phyloP scores from a whole-genome alignment of 2,113 vertebrate genomes.

The Triplophysa rosa region DNA sequence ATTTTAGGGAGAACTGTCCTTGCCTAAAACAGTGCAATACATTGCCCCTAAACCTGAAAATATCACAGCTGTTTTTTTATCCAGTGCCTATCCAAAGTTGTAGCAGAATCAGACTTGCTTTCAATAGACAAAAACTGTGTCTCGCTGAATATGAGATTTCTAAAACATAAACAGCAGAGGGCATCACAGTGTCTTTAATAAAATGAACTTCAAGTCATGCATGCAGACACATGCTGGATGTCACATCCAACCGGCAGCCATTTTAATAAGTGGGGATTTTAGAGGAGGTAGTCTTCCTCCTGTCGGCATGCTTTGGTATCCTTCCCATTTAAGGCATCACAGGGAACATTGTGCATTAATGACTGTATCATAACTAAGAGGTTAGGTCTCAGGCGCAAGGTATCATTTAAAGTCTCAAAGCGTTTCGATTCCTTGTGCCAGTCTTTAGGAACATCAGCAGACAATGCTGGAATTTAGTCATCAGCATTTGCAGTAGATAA shows the following conservation, averaged over 20 bases:
- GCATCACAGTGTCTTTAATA: conserved; percentile 17
- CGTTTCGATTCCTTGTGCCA: neutral
- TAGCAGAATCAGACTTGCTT: neutral
- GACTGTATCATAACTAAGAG: neutral
- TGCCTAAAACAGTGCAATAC: neutral
- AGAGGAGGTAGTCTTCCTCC: conserved; percentile 9
- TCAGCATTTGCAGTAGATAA: neutral
- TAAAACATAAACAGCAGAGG: conserved; percentile 26
- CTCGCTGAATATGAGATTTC: neutral
- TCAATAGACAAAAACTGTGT: neutral
- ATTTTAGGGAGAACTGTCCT: neutral
- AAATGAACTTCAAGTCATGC: conserved; percentile 1
- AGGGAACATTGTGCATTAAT: neutral
- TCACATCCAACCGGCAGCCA: neutral
- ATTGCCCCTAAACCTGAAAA: neutral
- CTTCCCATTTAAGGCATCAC: conserved; percentile 27
- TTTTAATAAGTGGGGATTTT: neutral
- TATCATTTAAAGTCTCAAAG: neutral
- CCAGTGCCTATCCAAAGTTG: neutral
- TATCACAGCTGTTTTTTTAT: neutral
- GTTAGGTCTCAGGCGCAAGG: neutral
- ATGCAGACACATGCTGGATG: conserved; percentile 12
- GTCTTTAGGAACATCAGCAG: neutral
- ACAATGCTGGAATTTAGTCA: neutral
- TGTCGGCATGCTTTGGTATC: conserved; percentile 48